Conservation (phyloP, 2,888 invertebrate genomes). For the Drosophila subsilvestris region DNA sequence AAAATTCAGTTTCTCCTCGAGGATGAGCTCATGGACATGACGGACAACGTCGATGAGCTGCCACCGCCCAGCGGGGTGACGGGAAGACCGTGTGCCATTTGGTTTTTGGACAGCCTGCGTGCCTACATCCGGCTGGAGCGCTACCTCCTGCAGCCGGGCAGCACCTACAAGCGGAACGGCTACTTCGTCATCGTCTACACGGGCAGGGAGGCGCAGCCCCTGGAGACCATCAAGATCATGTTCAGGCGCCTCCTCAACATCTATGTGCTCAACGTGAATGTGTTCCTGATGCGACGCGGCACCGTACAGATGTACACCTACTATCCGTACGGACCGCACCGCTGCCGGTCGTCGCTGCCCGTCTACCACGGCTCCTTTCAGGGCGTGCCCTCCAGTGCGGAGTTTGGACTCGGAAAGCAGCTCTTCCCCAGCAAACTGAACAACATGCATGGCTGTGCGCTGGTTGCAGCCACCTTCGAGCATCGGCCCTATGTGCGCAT, state of each 20-base stretch:
- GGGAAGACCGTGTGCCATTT: slow-evolving; percentile 58
- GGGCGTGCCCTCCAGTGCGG: slow-evolving; percentile 23
- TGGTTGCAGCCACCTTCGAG: slow-evolving; percentile 71
- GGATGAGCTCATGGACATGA: slow-evolving; percentile 18
- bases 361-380: slow-evolving; percentile 68
- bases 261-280: slow-evolving; percentile 78
- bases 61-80: slow-evolving; percentile 15
- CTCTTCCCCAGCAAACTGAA: slow-evolving; percentile 73
- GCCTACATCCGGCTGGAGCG: slow-evolving; percentile 67
- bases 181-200: slow-evolving; percentile 78
- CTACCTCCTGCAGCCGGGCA: slow-evolving; percentile 52
- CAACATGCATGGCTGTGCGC: slow-evolving; percentile 77
- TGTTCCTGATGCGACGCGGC: slow-evolving; percentile 61
- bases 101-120: slow-evolving; percentile 74
- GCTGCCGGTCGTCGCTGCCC: slow-evolving; percentile 70
- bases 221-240: slow-evolving; percentile 64
- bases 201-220: slow-evolving; percentile 57
- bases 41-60: neutral
- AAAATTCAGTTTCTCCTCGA: slow-evolving; percentile 56
- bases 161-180: slow-evolving; percentile 72
- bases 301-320: slow-evolving; percentile 75
- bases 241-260: slow-evolving; percentile 76
- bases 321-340: slow-evolving; percentile 73
- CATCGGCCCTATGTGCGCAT: slow-evolving; percentile 73
- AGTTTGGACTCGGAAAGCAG: slow-evolving; percentile 36